A percentile compares a stretch with the other conserved stretches of the same genome.
Evolutionary conservation across 2,888 invertebrate species (phyloP).

Genomic region (Eucera pruinosa): DNA sequence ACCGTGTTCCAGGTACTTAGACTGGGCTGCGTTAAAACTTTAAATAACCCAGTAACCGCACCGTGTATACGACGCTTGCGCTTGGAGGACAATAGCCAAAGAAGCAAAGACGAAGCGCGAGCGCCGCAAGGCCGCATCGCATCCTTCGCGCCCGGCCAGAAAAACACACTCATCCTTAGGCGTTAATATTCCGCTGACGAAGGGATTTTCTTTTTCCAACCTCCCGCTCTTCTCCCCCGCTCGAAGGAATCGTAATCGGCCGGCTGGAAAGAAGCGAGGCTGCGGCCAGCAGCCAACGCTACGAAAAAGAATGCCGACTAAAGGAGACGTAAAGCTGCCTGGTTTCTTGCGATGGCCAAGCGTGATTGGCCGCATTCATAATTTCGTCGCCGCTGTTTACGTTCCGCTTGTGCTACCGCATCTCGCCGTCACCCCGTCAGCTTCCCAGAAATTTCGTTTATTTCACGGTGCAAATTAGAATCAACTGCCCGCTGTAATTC

Average conservation of each 20-base stretch:
- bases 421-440: too few relatives aligned
- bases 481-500: too few relatives aligned
- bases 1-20: constrained; percentile 47
- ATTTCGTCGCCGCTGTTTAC: neutral
- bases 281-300: neutral
- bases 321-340: neutral
- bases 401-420: too few relatives aligned
- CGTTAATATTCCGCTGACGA: constrained; percentile 39
- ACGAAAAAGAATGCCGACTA: neutral
- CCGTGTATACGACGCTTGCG: constrained; percentile 42
- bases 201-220: constrained; percentile 14
- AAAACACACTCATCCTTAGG: constrained; percentile 32
- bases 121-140: constrained; percentile 50
- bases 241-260: too few relatives aligned
- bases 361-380: neutral
- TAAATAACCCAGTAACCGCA: constrained; percentile 78
- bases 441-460: too few relatives aligned
- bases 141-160: constrained; percentile 40
- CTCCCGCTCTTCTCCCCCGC: neutral
- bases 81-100: constrained; percentile 67
- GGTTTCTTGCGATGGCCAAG: constrained; percentile 20
- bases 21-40: constrained; percentile 68
- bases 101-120: constrained; percentile 24
- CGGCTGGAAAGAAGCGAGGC: neutral
- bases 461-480: too few relatives aligned